phyloP scores from a whole-genome alignment of 2,888 invertebrate genomes.

The Pollenia angustigena region DNA sequence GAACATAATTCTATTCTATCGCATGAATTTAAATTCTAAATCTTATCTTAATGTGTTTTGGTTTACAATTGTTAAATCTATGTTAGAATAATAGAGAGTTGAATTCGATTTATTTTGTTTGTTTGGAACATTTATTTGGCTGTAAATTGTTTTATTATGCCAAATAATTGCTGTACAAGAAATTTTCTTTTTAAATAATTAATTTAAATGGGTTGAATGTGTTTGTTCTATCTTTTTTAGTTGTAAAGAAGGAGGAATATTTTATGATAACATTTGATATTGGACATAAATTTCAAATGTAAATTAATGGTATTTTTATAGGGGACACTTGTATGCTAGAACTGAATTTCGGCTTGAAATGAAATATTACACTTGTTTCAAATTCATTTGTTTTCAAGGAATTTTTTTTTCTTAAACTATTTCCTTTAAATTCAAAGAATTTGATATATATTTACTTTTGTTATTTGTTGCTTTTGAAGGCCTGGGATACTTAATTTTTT shows the following conservation, averaged over 20 bases:
- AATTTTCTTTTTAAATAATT: constrained; percentile 76
- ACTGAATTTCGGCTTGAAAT: not conserved
- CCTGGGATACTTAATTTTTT: not conserved
- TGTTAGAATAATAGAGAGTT: constrained; percentile 2
- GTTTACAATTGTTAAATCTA: constrained; percentile 49
- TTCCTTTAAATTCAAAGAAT: constrained; percentile 1
- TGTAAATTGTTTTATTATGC: constrained; percentile 76
- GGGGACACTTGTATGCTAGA: not conserved
- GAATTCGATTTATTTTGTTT: constrained; percentile 47
- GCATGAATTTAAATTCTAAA: constrained; percentile 60
- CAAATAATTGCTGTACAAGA: constrained; percentile 75
- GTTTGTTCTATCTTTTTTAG: not conserved
- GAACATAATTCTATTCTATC: constrained; percentile 16
- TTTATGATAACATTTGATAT: constrained; percentile 35
- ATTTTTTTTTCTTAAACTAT: not conserved
- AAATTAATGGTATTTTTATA: constrained; percentile 49
- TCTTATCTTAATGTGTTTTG: constrained; percentile 71
- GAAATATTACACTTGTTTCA: constrained; percentile 40
- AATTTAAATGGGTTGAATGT: constrained; percentile 75
- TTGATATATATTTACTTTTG: constrained; percentile 14
- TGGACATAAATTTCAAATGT: constrained; percentile 61
- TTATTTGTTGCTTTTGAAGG: not conserved
- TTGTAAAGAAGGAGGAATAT: not conserved
- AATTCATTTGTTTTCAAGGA: constrained; percentile 36
- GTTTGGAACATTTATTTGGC: constrained; percentile 59